Evolutionary conservation across 2,888 invertebrate genomes (phyloP), one percentile per base, ranked within the genome.

Genomic region (Chrysodeixis includens): DNA sequence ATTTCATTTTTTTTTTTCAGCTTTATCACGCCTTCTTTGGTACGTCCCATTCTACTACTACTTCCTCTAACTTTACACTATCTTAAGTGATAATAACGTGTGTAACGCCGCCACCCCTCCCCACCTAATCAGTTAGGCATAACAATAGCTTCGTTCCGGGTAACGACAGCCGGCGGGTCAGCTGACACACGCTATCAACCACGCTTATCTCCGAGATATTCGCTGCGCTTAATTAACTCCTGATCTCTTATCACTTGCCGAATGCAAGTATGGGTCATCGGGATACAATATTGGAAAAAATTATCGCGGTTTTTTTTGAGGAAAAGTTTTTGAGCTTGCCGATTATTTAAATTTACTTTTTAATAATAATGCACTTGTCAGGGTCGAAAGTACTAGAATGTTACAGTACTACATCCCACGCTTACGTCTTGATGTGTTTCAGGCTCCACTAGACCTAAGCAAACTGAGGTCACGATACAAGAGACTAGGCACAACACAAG

Each of bases 181-280:
- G 0, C 7, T 18, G 58, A 20, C 14, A 30, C 26, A 57, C 9
- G 54, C 26, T 76, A 67, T 72, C 62, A 20, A 6, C 40, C 30
- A 60, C 22, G 26, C 57, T 61, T 74, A 76, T 72, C 73, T 32
- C 8, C 4, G 4, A 60, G 51, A 73, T 64, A 61, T 73, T 73
- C 52, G 52, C 56, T 54, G 49, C 20, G 49, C 30, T 57, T 68
- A 63, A 62, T 74, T 62, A 59, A 14, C 30, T 16, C 46, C n/a
- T 30, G 40, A 71, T 44, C 22, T 35, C 16, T 57, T 62, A 67
- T 62, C 59, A 9, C 5, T 26, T 26, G 12, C 22, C 56, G 40
- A 60, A 59, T 52, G 56, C 54, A 59, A 9, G 56, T 46, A 44
- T 30, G 16, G 16, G 51, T 30, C n/a, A 56, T 51, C 40, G 32